Percentiles rank a stretch among this genome's conserved stretches.
These are phyloP conservation scores for Rhadina sibilatrix DNA, from an alignment of 2,113 vertebrate genomes.

Conservation along the genomic window DNA sequence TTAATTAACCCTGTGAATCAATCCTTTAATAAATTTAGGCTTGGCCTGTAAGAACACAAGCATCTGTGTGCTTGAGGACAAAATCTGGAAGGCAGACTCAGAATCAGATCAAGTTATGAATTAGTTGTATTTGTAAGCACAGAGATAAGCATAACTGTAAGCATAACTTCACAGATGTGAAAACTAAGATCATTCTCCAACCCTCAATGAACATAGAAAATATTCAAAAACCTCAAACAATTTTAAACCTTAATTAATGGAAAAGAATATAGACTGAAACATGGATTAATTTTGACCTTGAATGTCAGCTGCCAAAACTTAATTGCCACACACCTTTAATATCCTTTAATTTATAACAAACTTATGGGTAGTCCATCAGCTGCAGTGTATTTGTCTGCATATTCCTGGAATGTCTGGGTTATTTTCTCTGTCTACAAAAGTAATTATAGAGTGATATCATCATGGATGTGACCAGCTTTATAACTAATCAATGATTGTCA, in stretches of 20 bases:
- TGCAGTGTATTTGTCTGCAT: not conserved
- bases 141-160: not conserved
- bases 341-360: slow-evolving; percentile 19
- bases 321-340: not conserved
- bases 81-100: not conserved
- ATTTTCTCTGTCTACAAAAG: not conserved
- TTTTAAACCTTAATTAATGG: slow-evolving; percentile 30
- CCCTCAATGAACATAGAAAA: not conserved
- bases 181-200: not conserved
- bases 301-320: not conserved
- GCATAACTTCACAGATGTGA: not conserved
- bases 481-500: not conserved
- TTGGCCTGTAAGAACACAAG: not conserved
- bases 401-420: slow-evolving; percentile 1
- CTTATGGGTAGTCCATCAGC: not conserved
- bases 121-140: not conserved
- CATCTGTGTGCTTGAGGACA: not conserved
- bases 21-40: not conserved
- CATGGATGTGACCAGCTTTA: not conserved
- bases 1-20: not conserved
- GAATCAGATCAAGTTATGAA: not conserved
- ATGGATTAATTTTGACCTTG: not conserved
- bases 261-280: slow-evolving; percentile 33
- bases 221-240: not conserved
- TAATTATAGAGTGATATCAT: not conserved